Evolutionary conservation across 1,140 invertebrate species (phyloP), one percentile per base, ranked within the genome.

Genomic region (Aphis gossypii): DNA sequence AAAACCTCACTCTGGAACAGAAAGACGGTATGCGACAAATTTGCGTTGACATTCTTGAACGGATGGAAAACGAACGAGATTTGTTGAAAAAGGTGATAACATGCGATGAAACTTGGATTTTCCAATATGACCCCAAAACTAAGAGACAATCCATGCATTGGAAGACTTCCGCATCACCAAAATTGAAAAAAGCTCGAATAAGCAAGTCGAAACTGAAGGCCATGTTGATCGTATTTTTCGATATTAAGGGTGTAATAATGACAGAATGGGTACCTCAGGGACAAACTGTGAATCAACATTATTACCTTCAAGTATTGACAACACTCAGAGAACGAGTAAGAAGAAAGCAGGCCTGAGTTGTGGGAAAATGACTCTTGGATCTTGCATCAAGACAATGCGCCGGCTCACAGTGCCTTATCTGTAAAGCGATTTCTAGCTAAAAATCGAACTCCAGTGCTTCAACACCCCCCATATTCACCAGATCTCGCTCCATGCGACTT

Each of bases 221-320:
- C 2, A 94, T 95, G 93, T 83, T 95, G 84, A 94, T 94, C 87
- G 88, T 94, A 91, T 94, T 95, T 93, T 95, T 94, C 51, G 94
- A 95, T 48, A 94, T 94, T 87, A 93, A 94, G 90, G 94, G 94
- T 6, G 94, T 95, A 93, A 88, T 95, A 82, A 94, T 95, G 86
- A 93, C 94, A 83, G 94, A 95, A 51, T 95, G 94, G 94, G 94
- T 95, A 21, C 94, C 94, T 30, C 92, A 95, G 93, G 94, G 94
- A 94, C 94, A 95, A 93, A 94, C 93, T 21, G 89, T 95, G 9
- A 95, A 94, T 93, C 93, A 95, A 90, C 35, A 94, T 35, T 95
- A 94, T 87, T 95, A 95, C 84, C 82, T 93, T 60, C 92, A 95
- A 8, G 94, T 95, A 86, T 83, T 95, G 90, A 93, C 82, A 82